Evolutionary conservation across 2,797 vertebrate species (phyloP), one percentile per base, ranked within the genome.

Genomic region (Apodemus agrarius): DNA sequence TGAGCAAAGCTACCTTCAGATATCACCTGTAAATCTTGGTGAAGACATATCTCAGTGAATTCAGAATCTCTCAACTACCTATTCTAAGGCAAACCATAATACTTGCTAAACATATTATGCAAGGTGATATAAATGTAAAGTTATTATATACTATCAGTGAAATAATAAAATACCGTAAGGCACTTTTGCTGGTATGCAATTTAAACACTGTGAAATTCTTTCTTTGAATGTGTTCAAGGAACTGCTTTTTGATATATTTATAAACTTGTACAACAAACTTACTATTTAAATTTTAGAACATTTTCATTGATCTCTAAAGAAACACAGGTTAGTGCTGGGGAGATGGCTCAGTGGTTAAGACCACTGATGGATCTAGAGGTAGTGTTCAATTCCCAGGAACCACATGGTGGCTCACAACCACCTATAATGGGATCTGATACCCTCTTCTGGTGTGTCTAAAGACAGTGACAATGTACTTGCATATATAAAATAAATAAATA

Each of bases 261-360:
- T 24, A 57, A 72, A 78, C 37, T 49, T 91, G 7, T 81, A 1
- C 14, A 88, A 61, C 14, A 87, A 69, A 21, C 6, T 21, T 13
- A 49, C 29, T 76, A 31, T 37, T 69, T 81, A 65, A 94, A n/a
- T 96, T 95, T 94, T 76, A 79, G 89, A 84, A 86, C 17, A 61
- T 54, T 83, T 88, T 63, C 19, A 80, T 84, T 19, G 29, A 2
- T 6, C 3, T 22, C 3, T 4, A 52, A 82, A 93, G 54, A 91
- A 92, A 69, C 11, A 16, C 13, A 69, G 19, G 26, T 0, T 31
- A 37, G 40, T 22, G 8, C 69, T 72, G 19, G n/a, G 21, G 69
- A 21, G 69, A 72, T 72, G 34, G 69, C 69, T 72, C 69, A 37
- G 69, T 37, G n/a, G 17, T 37, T 37, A 37, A 37, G n/a, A 21